Base-by-base conservation (phyloP, 2,797 vertebrate genomes). In the Pogoniulus pusillus region DNA sequence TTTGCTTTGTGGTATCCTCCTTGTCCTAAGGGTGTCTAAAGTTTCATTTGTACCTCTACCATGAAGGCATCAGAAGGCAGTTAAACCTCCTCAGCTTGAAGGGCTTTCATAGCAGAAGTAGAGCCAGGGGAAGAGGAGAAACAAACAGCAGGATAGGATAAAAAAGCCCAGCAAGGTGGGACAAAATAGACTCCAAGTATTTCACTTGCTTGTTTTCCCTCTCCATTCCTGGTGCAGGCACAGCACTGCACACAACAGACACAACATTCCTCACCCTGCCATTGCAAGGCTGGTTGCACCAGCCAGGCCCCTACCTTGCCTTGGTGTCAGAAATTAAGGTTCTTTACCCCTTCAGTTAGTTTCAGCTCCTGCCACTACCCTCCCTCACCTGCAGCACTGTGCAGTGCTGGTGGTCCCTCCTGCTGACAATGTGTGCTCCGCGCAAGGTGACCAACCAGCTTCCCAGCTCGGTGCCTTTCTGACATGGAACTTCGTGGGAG, bases 191-290 rank as follows among this genome's bases (percentile, higher is more conserved):
- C 32, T 80, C 63, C 34, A 53, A 54, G 18, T 37, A 27, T 80
- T 94, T 35, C 16, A 26, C 64, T 54, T 53, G 23, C n/a, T 64
- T 66, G 30, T 17, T 87, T 57, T 80, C 34, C 53, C 68, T 72
- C 72, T 63, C 35, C 34, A 7, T 78, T 66, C 54, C 55, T 47
- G 65, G 55, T 88, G 10, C 45, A 60, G 9, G 54, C 20, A 24
- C 19, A 20, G 4, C 23, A 4, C 29, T 13, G 49, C 19, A 30
- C 1, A 0, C 29, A n/a, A 7, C 27, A 47, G 35, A 23, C 37
- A n/a, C n/a, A n/a, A n/a, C n/a, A n/a, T n/a, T 41, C 41, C 53
- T 78, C 6, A 2, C 20, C 58, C n/a, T 14, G 1, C n/a, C 4
- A 5, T 17, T 3, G 20, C 16, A 9, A 43, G 15, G 30, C 26